phyloP scores from a whole-genome alignment of 2,797 vertebrate genomes.

The Spondyliosoma cantharus region DNA sequence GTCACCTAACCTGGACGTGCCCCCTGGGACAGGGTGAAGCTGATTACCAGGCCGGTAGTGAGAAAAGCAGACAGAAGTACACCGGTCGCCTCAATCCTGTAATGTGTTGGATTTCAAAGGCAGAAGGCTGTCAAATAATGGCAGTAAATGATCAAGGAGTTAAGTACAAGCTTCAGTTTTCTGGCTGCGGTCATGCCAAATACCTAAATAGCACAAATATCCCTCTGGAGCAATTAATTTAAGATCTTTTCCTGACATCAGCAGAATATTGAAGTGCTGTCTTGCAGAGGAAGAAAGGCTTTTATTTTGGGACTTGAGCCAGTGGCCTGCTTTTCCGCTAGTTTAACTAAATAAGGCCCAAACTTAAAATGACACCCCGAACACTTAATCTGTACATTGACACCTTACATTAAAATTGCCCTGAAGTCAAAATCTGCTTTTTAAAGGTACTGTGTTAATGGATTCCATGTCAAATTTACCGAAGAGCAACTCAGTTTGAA shows the following conservation, averaged over 20 bases:
- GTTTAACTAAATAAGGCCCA: slow-evolving; percentile 52
- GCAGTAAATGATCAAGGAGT: slow-evolving; percentile 59
- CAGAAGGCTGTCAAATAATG: slow-evolving; percentile 55
- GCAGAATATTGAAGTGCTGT: slow-evolving; percentile 36
- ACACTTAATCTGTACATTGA: slow-evolving; percentile 53
- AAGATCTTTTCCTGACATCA: slow-evolving; percentile 46
- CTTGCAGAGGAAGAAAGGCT: slow-evolving; percentile 25
- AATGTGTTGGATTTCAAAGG: slow-evolving; percentile 73
- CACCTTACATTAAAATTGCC: slow-evolving; percentile 57
- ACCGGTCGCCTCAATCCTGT: slow-evolving; percentile 72
- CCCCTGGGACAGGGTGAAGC: slow-evolving; percentile 27
- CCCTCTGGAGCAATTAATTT: slow-evolving; percentile 34
- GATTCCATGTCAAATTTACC: slow-evolving; percentile 54
- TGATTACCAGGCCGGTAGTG: slow-evolving; percentile 31
- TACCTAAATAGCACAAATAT: slow-evolving; percentile 52
- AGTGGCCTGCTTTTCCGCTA: slow-evolving; percentile 22
- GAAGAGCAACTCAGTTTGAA: slow-evolving; percentile 53
- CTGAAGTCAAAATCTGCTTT: slow-evolving; percentile 61
- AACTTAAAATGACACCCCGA: slow-evolving; percentile 38
- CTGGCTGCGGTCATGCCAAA: slow-evolving; percentile 43
- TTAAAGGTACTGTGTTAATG: slow-evolving; percentile 41
- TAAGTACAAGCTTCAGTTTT: slow-evolving; percentile 46
- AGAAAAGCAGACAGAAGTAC: slow-evolving; percentile 40
- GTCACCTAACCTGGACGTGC: slow-evolving; percentile 39
- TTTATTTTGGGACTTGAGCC: slow-evolving; percentile 42